Evolutionary conservation across 1,140 invertebrate species (phyloP).

Genomic region (Battus philenor): DNA sequence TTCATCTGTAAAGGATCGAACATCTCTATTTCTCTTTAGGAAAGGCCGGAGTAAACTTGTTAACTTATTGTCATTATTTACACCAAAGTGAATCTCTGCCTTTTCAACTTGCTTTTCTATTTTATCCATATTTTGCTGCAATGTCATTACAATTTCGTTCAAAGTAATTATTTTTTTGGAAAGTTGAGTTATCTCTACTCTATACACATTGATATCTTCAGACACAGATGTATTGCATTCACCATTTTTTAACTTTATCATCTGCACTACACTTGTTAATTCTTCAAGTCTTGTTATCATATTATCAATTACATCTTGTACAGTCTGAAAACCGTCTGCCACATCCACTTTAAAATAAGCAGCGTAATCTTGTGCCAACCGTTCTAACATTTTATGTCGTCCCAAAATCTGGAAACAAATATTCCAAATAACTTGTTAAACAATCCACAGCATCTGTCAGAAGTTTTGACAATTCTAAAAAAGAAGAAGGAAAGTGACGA

Average conservation of each 20-base stretch:
- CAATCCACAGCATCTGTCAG: constrained; percentile 54
- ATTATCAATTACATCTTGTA: constrained; percentile 73
- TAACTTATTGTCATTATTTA: constrained; percentile 62
- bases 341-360: constrained; percentile 69
- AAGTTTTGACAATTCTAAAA: constrained; percentile 53
- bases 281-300: constrained; percentile 75
- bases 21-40: constrained; percentile 50
- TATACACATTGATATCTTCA: constrained; percentile 59
- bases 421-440: constrained; percentile 48
- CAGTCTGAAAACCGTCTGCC: constrained; percentile 55
- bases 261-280: constrained; percentile 67
- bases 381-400: constrained; percentile 56
- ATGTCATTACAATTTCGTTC: constrained; percentile 48
- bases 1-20: constrained; percentile 17
- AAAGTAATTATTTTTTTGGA: constrained; percentile 64
- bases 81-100: constrained; percentile 66
- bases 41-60: constrained; percentile 68
- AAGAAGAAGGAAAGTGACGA: constrained; percentile 38
- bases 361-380: constrained; percentile 59
- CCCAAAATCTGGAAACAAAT: constrained; percentile 63
- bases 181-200: constrained; percentile 55
- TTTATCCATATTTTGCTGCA: constrained; percentile 58
- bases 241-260: constrained; percentile 63
- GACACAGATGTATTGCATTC: constrained; percentile 49
- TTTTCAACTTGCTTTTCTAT: constrained; percentile 68